Conservation (phyloP, 2,797 vertebrate species). For the Microctenopoma steveboyesi region DNA sequence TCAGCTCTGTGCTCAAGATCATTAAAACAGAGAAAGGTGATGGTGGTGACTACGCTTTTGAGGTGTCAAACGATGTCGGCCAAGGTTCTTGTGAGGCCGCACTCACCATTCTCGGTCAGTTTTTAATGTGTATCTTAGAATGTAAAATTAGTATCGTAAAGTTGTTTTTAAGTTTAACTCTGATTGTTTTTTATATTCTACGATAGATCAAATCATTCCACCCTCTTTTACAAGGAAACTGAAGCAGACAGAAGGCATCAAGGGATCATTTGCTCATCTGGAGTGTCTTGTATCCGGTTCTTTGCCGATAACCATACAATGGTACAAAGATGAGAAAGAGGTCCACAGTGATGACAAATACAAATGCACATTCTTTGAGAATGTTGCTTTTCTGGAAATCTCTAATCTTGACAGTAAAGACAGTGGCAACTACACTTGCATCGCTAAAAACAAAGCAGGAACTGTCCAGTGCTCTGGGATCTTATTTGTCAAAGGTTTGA, state of each 20-base stretch:
- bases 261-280: constrained; percentile 93
- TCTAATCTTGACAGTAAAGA: constrained; percentile 89
- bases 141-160: neutral
- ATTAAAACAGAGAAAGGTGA: constrained; percentile 90
- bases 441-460: constrained; percentile 93
- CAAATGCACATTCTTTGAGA: constrained; percentile 97
- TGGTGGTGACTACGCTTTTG: constrained; percentile 91
- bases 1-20: constrained; percentile 92
- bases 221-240: constrained; percentile 97
- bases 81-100: constrained; percentile 89
- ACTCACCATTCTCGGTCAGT: constrained; percentile 94
- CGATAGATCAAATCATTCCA: constrained; percentile 95
- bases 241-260: constrained; percentile 94
- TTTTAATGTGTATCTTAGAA: neutral
- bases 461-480: constrained; percentile 91
- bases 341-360: constrained; percentile 90
- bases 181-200: constrained; percentile 58
- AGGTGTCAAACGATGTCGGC: constrained; percentile 94
- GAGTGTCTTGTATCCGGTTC: constrained; percentile 97
- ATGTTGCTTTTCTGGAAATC: constrained; percentile 94
- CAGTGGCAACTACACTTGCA: constrained; percentile 93
- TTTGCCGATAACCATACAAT: constrained; percentile 92
- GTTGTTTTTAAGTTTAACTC: neutral
- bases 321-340: constrained; percentile 94
- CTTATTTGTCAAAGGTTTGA: constrained; percentile 95